Percentiles rank a stretch among this genome's conserved stretches.
Evolutionary conservation across 2,797 vertebrate genomes (phyloP).

Genomic region (Amphiprion clarkii): DNA sequence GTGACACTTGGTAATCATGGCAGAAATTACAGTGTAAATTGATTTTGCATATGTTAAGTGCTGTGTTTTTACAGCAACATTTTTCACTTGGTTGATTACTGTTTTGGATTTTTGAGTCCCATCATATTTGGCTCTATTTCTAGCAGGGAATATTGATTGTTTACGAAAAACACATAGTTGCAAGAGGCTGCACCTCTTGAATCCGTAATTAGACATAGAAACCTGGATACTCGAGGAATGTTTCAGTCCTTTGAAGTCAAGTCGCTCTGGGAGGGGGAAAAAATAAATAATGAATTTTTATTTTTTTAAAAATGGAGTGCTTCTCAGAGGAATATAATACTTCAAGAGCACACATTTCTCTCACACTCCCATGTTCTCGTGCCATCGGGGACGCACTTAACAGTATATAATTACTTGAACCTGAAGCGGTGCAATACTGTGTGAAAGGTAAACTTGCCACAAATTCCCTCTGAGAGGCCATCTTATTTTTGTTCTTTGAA

Average conservation of each 20-base stretch:
- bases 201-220: slow-evolving; percentile 80
- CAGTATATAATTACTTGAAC: slow-evolving; percentile 77
- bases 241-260: slow-evolving; percentile 78
- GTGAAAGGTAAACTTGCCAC: slow-evolving; percentile 72
- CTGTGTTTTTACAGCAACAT: slow-evolving; percentile 28
- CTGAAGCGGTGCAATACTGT: slow-evolving; percentile 58
- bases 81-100: slow-evolving; percentile 50
- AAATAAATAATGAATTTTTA: slow-evolving; percentile 67
- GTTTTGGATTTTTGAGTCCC: slow-evolving; percentile 48
- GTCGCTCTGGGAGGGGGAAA: slow-evolving; percentile 55
- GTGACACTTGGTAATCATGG: slow-evolving; percentile 26
- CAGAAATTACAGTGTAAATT: slow-evolving; percentile 24
- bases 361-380: slow-evolving; percentile 58
- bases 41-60: slow-evolving; percentile 36
- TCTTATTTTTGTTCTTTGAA: slow-evolving; percentile 71
- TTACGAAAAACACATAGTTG: slow-evolving; percentile 66
- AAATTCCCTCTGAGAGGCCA: slow-evolving; percentile 72
- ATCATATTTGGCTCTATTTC: slow-evolving; percentile 62
- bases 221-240: slow-evolving; percentile 80
- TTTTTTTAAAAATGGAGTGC: slow-evolving; percentile 36
- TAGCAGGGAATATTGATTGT: slow-evolving; percentile 75
- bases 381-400: slow-evolving; percentile 67
- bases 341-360: slow-evolving; percentile 74
- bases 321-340: slow-evolving; percentile 76
- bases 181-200: slow-evolving; percentile 60